phyloP scores from a whole-genome alignment of 2,888 invertebrate genomes.

The Ryuthela nishihirai region DNA sequence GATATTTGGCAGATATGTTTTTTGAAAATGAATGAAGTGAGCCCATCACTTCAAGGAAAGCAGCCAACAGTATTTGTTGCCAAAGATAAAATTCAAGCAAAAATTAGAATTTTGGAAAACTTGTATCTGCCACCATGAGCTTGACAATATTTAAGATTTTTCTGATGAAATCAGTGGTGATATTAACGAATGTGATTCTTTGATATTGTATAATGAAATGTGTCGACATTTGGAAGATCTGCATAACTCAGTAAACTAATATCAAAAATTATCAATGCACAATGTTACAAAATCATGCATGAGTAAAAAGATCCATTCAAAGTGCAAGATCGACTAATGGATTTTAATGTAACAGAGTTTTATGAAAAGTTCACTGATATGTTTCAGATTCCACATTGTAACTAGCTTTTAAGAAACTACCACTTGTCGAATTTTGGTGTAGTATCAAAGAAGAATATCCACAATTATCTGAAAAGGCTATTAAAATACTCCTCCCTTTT shows the following conservation, averaged over 20 bases:
- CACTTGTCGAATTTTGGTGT: constrained; percentile 1
- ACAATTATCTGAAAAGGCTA: background rate
- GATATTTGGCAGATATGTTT: no score
- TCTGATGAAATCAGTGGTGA: background rate
- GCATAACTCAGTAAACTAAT: background rate
- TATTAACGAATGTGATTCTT: background rate
- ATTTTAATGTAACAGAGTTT: background rate
- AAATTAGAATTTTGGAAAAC: constrained; percentile 2
- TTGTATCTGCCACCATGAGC: background rate
- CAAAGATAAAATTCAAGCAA: background rate
- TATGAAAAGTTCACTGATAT: background rate
- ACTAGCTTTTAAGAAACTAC: constrained; percentile 1
- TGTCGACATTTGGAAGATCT: background rate
- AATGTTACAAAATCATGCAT: background rate
- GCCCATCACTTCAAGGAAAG: background rate
- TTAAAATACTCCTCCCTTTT: background rate
- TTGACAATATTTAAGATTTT: background rate
- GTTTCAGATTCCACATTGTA: constrained; percentile 2
- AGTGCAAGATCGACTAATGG: background rate
- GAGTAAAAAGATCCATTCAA: background rate
- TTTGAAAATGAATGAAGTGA: background rate
- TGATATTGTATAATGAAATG: constrained; percentile 2
- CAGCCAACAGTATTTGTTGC: background rate
- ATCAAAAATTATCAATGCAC: background rate
- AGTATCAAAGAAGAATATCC: background rate